Base-by-base conservation (phyloP, 1,140 invertebrate species). In the Hylaeus volcanicus region DNA sequence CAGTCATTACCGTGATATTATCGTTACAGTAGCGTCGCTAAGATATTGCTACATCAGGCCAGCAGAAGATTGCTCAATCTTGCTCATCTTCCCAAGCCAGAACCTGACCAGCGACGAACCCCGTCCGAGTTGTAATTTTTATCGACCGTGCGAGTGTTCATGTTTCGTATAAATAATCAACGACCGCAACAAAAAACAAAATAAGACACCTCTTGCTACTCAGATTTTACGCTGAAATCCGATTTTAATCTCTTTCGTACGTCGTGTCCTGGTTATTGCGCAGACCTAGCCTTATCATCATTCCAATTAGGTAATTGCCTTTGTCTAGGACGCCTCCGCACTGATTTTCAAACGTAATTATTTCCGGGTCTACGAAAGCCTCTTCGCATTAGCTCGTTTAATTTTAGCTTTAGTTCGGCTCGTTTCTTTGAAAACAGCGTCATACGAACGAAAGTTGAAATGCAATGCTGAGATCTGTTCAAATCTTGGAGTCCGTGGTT, bases 1-100 rank as follows among this genome's bases (percentile, higher is more conserved):
- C 77, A 55, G 14, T 70, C 69, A 51, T 85, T 85, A 85, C 45
- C 69, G 65, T 45, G 48, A 79, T 79, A 85, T 85, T 75, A 72
- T 73, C 43, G 74, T 81, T 85, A 84, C 84, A 84, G 84, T 85
- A 85, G 84, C 84, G 72, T 84, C 78, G 56, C 71, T 72, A 56
- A 56, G 61, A 65, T 37, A 43, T 85, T 84, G 61, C 82, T 81
- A 71, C 84, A 85, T 85, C 81, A 39, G 45, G 6, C 60, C 1
- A n/a, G 8, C 4, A 9, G 9, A 71, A 26, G 39, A 43, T 85
- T 85, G 72, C 84, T 55, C 82, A 85, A 85, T 81, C 66, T 56
- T 69, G 78, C 58, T 85, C 78, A 84, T 84, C 82, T 85, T 69
- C 43, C 66, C 45, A 60, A 41, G n/a, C 45, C n/a, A 51, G 45